Conservation (phyloP, 2,797 vertebrate species). For the Dallia pectoralis region DNA sequence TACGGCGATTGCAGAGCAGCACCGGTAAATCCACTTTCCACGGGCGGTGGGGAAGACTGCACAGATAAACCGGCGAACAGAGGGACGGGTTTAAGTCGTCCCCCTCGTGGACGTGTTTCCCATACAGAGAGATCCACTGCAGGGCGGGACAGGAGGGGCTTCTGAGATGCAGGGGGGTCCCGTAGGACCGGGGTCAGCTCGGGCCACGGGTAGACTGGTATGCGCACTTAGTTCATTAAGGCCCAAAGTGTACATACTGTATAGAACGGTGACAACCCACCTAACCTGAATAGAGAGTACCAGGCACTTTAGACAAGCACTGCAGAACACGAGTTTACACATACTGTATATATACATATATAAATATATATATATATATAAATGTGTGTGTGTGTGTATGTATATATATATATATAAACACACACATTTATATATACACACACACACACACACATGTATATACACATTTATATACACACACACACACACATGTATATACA, state of each 20-base stretch:
- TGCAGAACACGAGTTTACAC: too few species aligned
- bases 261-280: too few species aligned
- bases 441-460: background rate
- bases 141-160: too few species aligned
- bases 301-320: too few species aligned
- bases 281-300: too few species aligned
- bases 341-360: background rate
- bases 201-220: background rate
- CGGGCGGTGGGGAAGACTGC: conserved; percentile 65
- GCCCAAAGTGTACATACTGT: too few species aligned
- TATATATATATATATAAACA: conserved; percentile 2
- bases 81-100: conserved; percentile 52
- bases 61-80: conserved; percentile 63
- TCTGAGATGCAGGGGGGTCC: conserved; percentile 4
- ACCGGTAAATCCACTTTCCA: conserved; percentile 71
- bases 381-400: conserved; percentile 15
- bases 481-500: background rate
- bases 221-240: too few species aligned
- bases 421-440: background rate
- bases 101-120: conserved; percentile 41
- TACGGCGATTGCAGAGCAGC: conserved; percentile 45
- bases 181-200: conserved; percentile 18
- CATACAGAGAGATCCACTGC: background rate
- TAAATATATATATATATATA: conserved; percentile 1
- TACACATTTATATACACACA: background rate